phyloP scores from a whole-genome alignment of 2,113 vertebrate species.

The Oreochromis niloticus region DNA sequence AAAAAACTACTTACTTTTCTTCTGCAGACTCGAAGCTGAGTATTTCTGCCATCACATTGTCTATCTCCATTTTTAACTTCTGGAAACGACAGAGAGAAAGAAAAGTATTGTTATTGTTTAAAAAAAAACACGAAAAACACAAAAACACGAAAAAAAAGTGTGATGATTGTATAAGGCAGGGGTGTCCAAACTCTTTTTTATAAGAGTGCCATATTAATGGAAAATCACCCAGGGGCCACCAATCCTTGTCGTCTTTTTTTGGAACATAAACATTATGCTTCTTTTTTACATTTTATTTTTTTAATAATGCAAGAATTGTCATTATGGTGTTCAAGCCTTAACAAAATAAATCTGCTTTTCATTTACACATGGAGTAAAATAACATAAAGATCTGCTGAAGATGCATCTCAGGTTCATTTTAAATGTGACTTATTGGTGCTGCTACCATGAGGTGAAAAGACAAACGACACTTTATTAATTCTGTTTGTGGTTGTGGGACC shows the following conservation, averaged over 20 bases:
- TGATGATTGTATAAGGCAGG: background rate
- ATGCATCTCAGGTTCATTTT: background rate
- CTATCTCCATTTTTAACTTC: constrained; percentile 87
- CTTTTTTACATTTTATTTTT: background rate
- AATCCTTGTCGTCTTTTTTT: background rate
- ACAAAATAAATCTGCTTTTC: background rate
- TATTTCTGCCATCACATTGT: constrained; percentile 82
- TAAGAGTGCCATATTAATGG: background rate
- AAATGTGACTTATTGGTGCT: background rate
- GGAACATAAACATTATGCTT: no score
- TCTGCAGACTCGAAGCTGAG: constrained; percentile 81
- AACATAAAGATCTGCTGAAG: background rate
- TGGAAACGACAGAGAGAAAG: constrained; percentile 31
- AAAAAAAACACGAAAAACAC: rapidly evolving
- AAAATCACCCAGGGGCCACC: background rate
- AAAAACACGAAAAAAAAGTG: background rate
- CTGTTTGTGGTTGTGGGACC: background rate
- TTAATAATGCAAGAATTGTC: background rate
- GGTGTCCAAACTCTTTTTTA: background rate
- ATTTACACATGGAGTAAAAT: background rate
- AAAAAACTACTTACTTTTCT: constrained; percentile 72
- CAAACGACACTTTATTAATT: background rate
- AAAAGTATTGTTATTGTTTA: background rate
- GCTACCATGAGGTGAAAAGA: background rate
- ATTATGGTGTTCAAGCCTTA: background rate